Percentiles rank a stretch among this genome's conserved stretches.
Conservation (phyloP, 2,797 vertebrate species). For the Pitangus sulphuratus region DNA sequence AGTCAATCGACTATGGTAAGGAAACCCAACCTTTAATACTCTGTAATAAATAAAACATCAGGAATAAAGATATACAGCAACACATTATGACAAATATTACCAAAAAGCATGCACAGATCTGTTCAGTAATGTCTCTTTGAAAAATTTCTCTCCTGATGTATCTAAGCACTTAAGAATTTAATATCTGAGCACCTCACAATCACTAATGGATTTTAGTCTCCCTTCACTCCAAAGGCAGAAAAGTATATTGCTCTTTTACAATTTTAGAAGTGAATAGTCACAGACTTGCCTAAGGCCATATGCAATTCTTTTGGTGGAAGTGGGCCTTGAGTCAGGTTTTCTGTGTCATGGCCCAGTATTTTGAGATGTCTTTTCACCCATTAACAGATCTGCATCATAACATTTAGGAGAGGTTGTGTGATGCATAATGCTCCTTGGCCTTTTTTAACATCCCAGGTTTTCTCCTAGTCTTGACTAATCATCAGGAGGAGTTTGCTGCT, state of each 20-base stretch:
- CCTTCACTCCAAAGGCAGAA: not conserved
- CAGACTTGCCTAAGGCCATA: not conserved
- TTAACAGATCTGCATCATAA: not conserved
- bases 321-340: not conserved
- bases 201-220: constrained; percentile 46
- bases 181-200: constrained; percentile 4
- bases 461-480: not conserved
- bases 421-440: not conserved
- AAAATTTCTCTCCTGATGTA: constrained; percentile 28
- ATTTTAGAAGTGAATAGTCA: not conserved
- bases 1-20: not conserved
- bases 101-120: constrained; percentile 2
- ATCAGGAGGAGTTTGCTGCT: not conserved
- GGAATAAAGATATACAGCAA: constrained; percentile 12
- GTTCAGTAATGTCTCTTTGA: constrained; percentile 1
- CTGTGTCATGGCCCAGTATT: not conserved
- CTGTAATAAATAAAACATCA: constrained; percentile 59
- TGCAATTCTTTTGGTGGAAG: not conserved
- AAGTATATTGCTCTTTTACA: not conserved
- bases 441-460: not conserved
- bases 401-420: not conserved
- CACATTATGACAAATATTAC: constrained; percentile 1
- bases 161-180: constrained; percentile 45
- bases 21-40: constrained; percentile 37
- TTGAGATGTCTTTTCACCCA: not conserved